phyloP scores from a whole-genome alignment of 2,113 vertebrate species.

The Pelvicachromis taeniatus region DNA sequence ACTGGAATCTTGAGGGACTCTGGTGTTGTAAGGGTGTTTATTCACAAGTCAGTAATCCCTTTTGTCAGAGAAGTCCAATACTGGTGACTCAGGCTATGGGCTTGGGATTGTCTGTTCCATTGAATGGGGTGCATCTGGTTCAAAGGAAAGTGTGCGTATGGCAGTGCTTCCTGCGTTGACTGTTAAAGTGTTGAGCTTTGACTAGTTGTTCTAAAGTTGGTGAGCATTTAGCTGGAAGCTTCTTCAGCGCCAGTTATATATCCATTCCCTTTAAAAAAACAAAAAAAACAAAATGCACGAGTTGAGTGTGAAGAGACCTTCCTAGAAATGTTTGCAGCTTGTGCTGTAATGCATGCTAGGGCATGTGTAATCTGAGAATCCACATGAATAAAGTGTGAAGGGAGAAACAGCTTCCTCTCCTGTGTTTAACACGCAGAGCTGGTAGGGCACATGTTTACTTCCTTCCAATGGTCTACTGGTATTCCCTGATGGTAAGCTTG shows the following conservation, averaged over 20 bases:
- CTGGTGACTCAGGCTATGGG: background rate
- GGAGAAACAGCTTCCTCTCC: background rate
- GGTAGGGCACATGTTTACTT: background rate
- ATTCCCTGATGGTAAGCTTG: background rate
- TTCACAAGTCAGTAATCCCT: background rate
- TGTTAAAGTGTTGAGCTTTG: background rate
- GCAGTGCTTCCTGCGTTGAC: rapidly evolving
- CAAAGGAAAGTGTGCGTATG: background rate
- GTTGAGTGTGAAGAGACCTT: background rate
- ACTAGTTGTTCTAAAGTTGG: background rate
- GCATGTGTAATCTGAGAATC: background rate
- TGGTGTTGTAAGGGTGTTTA: background rate
- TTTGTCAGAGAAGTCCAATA: background rate
- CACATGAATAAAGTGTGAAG: background rate
- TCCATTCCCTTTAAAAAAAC: background rate
- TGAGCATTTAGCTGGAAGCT: background rate
- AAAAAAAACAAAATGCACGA: background rate
- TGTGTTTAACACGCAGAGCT: background rate
- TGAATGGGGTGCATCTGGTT: background rate
- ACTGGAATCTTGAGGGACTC: background rate
- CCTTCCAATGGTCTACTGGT: background rate
- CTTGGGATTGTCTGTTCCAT: background rate
- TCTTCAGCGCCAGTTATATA: background rate
- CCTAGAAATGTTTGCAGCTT: background rate
- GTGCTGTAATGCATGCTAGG: background rate